phyloP scores from a whole-genome alignment of 2,797 vertebrate species.

The Protosalanx chinensis region DNA sequence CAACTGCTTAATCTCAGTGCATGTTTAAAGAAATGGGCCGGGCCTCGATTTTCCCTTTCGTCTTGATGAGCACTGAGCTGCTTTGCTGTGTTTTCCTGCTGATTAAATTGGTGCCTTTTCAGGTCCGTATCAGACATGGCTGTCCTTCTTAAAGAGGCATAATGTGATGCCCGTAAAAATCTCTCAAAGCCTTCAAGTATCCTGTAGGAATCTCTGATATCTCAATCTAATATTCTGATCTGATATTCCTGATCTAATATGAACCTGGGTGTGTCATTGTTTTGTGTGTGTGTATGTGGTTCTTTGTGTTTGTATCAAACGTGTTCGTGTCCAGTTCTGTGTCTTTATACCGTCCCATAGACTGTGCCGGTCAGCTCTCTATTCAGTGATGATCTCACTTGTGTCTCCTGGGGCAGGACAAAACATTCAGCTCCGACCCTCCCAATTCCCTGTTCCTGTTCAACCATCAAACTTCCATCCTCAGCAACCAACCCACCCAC shows the following conservation, averaged over 20 bases:
- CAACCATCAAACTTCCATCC: not conserved
- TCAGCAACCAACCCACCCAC: slow-evolving; percentile 26
- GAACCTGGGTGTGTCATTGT: too few species aligned
- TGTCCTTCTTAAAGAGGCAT: too few species aligned
- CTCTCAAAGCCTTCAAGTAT: too few species aligned
- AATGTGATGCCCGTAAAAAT: too few species aligned
- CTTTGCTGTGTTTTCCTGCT: slow-evolving; percentile 32
- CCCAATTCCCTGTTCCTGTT: not conserved
- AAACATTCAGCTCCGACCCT: too few species aligned
- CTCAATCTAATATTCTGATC: too few species aligned
- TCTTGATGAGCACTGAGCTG: slow-evolving; percentile 31
- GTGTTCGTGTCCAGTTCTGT: slow-evolving; percentile 21
- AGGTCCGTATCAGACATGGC: slow-evolving; percentile 24
- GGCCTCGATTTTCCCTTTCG: slow-evolving; percentile 10
- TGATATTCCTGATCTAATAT: too few species aligned
- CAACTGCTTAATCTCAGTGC: slow-evolving; percentile 20
- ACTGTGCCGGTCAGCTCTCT: too few species aligned
- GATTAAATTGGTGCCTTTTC: slow-evolving; percentile 42
- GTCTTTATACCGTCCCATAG: too few species aligned
- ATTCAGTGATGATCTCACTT: too few species aligned
- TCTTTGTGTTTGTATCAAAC: not conserved
- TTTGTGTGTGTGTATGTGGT: not conserved
- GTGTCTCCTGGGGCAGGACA: too few species aligned
- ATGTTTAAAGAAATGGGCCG: slow-evolving; percentile 24
- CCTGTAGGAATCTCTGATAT: too few species aligned